A percentile compares a stretch with the other conserved stretches of the same genome.
These are phyloP conservation scores for Ophioninae sp. DNA, from an alignment of 2,888 invertebrate genomes.

Conservation along the genomic window DNA sequence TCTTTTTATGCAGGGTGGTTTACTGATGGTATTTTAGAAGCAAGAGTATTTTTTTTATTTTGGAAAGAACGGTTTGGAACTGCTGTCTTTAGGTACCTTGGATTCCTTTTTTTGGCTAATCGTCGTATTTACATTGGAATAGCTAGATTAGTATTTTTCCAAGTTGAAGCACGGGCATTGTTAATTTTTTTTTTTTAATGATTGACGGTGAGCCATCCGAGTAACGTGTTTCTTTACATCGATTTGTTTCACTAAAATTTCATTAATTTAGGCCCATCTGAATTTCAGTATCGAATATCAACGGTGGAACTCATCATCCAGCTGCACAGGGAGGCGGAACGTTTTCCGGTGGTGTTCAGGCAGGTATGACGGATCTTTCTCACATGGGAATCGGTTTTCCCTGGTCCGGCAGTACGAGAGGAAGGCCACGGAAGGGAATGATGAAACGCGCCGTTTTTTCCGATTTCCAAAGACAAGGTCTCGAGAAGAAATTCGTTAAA, in stretches of 20 bases:
- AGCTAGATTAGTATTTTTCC: too few species aligned
- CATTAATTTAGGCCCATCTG: slow-evolving; percentile 7
- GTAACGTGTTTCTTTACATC: not conserved
- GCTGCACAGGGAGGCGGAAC: slow-evolving; percentile 74
- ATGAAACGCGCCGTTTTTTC: slow-evolving; percentile 98
- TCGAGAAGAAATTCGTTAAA: slow-evolving; percentile 97
- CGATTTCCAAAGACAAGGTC: slow-evolving; percentile 96
- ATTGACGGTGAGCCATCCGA: too few species aligned
- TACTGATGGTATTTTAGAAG: too few species aligned
- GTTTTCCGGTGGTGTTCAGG: slow-evolving; percentile 76
- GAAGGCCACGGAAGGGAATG: slow-evolving; percentile 97
- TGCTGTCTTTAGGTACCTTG: too few species aligned
- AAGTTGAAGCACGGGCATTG: too few species aligned
- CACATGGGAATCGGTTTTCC: slow-evolving; percentile 86
- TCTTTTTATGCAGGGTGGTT: too few species aligned
- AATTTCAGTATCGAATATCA: slow-evolving; percentile 81
- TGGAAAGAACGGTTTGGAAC: too few species aligned
- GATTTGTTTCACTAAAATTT: slow-evolving; percentile 60
- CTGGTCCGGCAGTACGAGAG: slow-evolving; percentile 95
- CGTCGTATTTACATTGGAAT: too few species aligned
- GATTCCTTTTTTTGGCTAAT: too few species aligned
- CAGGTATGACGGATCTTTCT: slow-evolving; percentile 76
- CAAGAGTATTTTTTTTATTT: too few species aligned
- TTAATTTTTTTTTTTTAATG: too few species aligned
- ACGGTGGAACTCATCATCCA: slow-evolving; percentile 80